Base-by-base conservation (phyloP, 2,797 vertebrate genomes). In the Clarias platycephalus region DNA sequence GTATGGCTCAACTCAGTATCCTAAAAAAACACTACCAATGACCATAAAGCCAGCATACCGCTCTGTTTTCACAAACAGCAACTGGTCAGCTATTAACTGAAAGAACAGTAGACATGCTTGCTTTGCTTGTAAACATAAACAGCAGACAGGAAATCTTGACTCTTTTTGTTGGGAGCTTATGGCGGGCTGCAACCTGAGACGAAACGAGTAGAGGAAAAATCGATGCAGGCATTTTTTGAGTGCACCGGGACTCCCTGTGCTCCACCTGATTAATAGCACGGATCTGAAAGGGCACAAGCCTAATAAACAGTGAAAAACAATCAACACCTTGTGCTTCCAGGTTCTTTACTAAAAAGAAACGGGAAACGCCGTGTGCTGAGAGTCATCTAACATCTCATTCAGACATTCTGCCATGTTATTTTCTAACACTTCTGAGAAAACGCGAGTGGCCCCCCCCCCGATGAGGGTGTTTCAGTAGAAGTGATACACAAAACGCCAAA, bases 181-280 rank as follows among this genome's bases (percentile, higher is more conserved):
- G 67, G 57, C 12, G 12, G 10, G 55, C 55, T 66, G 80, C 71
- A 82, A 85, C 71, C 64, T 15, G 80, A 85, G 62, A 53, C 78
- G 34, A 70, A 37, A 37, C 1, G 31, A 62, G 80, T 20, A 60
- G 37, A 28, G 34, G 18, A 34, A 58, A 84, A 83, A 70, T 83
- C 76, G 6, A 79, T 85, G 81, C 31, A 24, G 77, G 28, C 82
- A 40, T 49, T 66, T 49, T 76, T 31, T 71, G 63, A 82, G 66
- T 83, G 62, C 62, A 83, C 13, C 40, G 62, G 83, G 77, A 85
- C 70, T 88, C 85, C 85, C 77, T 77, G 71, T 20, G 31, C 60
- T 81, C 71, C 26, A 26, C 34, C 68, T 77, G 66, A 86, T 86
- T 83, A 77, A 83, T 68, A 70, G 70, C 40, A 84, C 64, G 62